Evolutionary conservation across 1,140 invertebrate genomes (phyloP).

Genomic region (Oscheius sp.): DNA sequence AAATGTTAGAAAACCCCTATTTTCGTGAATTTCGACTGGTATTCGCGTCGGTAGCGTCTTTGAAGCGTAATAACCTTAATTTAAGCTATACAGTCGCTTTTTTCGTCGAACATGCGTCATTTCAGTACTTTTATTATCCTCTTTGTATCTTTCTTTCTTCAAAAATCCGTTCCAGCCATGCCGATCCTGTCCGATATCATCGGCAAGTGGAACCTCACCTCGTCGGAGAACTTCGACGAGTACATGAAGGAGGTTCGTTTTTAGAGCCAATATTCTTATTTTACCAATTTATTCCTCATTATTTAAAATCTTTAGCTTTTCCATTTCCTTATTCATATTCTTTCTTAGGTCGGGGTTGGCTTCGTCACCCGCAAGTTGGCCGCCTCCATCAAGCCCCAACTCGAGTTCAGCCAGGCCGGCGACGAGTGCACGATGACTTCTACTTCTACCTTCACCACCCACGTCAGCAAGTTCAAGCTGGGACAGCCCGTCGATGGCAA

Average conservation of each 20-base stretch:
- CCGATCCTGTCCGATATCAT: constrained; percentile 60
- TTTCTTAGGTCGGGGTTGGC: neutral
- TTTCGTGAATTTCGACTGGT: no score
- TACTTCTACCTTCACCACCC: constrained; percentile 77
- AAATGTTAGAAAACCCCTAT: no score
- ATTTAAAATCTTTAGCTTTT: no score
- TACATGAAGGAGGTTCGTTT: constrained; percentile 81
- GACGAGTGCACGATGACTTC: neutral
- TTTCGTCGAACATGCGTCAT: no score
- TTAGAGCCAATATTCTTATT: neutral
- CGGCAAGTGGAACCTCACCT: constrained; percentile 75
- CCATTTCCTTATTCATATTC: no score
- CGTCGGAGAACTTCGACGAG: constrained; percentile 80
- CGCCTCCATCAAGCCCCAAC: constrained; percentile 74
- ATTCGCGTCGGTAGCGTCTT: no score
- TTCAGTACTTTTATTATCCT: no score
- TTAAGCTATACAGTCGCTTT: no score
- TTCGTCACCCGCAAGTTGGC: constrained; percentile 65
- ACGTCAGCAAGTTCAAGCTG: constrained; percentile 74
- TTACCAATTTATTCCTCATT: no score
- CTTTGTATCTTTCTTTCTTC: no score
- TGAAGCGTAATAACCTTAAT: no score
- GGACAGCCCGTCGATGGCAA: constrained; percentile 80
- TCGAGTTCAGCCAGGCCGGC: neutral
- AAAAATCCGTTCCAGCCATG: no score